phyloP scores from a whole-genome alignment of 2,797 vertebrate genomes.

The Varecia variegata region DNA sequence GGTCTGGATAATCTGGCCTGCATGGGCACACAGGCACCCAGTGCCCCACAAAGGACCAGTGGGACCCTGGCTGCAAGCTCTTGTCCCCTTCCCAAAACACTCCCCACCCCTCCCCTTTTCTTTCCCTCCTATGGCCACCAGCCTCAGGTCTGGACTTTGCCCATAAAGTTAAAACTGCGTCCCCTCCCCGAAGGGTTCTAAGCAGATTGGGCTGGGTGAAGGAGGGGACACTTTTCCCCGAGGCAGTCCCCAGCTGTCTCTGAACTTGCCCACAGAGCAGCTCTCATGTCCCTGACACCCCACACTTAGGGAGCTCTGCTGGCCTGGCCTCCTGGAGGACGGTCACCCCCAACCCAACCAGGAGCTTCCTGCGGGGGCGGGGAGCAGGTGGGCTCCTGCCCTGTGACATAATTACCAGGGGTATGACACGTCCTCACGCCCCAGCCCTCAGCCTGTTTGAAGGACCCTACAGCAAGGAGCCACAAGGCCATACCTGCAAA shows the following conservation, averaged over 20 bases:
- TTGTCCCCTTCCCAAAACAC: neutral
- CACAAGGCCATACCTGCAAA: conserved; percentile 54
- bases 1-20: conserved; percentile 63
- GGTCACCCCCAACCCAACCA: neutral
- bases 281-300: neutral
- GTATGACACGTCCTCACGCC: no score
- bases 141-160: neutral
- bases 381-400: neutral
- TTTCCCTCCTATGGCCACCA: neutral
- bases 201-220: neutral
- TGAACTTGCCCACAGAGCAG: neutral
- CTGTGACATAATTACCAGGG: neutral
- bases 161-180: neutral
- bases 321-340: neutral
- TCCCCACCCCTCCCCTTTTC: no score
- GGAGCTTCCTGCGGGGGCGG: neutral
- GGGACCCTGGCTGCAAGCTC: neutral
- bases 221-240: rapidly evolving
- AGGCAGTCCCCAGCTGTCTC: neutral
- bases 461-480: neutral
- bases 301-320: neutral
- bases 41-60: neutral
- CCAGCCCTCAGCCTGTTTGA: neutral
- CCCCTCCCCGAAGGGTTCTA: neutral
- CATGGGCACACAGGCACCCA: neutral